Evolutionary conservation across 1,140 invertebrate species (phyloP), one percentile per base, ranked within the genome.

Genomic region (Polyergus mexicanus): DNA sequence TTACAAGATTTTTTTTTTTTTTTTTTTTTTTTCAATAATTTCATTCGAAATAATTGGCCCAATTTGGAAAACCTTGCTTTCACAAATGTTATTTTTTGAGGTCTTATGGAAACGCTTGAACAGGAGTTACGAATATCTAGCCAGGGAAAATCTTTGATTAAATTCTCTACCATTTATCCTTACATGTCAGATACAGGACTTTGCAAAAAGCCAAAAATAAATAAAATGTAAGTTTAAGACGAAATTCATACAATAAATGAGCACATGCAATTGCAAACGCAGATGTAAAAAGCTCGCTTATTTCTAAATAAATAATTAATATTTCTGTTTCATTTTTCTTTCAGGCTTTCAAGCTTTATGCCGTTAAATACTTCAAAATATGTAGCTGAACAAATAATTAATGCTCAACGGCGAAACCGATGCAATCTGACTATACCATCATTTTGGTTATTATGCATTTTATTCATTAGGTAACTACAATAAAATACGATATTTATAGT

Each of bases 141-240:
- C 3, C 74, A 78, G n/a, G 81, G 62, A 32, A 86, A 85, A 25
- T 81, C 78, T 13, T 93, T 93, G 2, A 94, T 98, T 22, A 96
- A 98, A 89, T 96, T 98, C 76, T 98, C 98, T 0, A 96, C 96
- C 1, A 96, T 98, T 78, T 98, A 96, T 92, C 98, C 98, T 0
- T 98, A 97, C 91, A 97, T 98, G 92, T 97, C 98, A 10, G 97
- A 98, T 90, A 98, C 98, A 3, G 98, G 98, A 19, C 94, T 98
- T 11, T 97, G 97, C 91, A 97, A 98, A 91, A 97, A 97, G 65
- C 97, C 97, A 0, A 96, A 95, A 89, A 96, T 97, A 84, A 97
- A 77, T 51, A 22, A 51, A 7, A 10, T 97, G 96, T 96, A 93
- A 91, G 60, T 77, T 35, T 16, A 22, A n/a, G 16, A 8, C 5